Percentiles rank a stretch among this genome's conserved stretches.
Conservation (phyloP, 1,140 invertebrate species). For the Drosophila willistoni region DNA sequence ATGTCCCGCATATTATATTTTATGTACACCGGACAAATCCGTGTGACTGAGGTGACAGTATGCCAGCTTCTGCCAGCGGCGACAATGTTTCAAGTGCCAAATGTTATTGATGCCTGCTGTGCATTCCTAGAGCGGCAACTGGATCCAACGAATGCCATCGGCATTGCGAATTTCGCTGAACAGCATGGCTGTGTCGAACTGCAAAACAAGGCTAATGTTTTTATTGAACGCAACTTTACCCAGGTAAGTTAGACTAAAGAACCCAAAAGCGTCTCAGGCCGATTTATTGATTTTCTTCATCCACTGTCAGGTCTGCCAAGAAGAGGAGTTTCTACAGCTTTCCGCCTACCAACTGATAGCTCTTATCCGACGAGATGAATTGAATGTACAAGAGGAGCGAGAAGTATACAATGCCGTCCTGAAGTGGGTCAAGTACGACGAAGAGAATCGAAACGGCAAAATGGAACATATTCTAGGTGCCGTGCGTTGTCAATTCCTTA, state of each 20-base stretch:
- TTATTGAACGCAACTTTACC: slow-evolving; percentile 95
- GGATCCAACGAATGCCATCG: slow-evolving; percentile 96
- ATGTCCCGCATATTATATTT: slow-evolving; percentile 93
- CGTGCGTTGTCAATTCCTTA: slow-evolving; percentile 94
- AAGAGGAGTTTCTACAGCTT: slow-evolving; percentile 95
- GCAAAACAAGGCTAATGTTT: slow-evolving; percentile 93
- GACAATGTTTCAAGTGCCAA: slow-evolving; percentile 96
- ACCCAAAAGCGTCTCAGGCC: neutral
- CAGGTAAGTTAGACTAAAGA: slow-evolving; percentile 84
- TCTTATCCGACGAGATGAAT: slow-evolving; percentile 92
- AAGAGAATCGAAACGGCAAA: slow-evolving; percentile 91
- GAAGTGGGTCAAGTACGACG: slow-evolving; percentile 95
- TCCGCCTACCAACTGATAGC: slow-evolving; percentile 90
- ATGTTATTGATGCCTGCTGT: slow-evolving; percentile 96
- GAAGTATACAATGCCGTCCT: slow-evolving; percentile 96
- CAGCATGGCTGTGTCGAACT: slow-evolving; percentile 94
- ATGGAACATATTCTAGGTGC: slow-evolving; percentile 94
- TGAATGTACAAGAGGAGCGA: slow-evolving; percentile 94
- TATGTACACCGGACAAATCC: slow-evolving; percentile 95
- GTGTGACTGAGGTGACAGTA: slow-evolving; percentile 94
- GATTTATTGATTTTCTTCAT: neutral
- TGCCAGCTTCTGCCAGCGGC: slow-evolving; percentile 95
- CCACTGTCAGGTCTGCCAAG: slow-evolving; percentile 88
- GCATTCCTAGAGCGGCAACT: slow-evolving; percentile 94
- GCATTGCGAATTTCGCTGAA: slow-evolving; percentile 95